Conservation (phyloP, 1,140 invertebrate genomes). For the Ips typographus region DNA sequence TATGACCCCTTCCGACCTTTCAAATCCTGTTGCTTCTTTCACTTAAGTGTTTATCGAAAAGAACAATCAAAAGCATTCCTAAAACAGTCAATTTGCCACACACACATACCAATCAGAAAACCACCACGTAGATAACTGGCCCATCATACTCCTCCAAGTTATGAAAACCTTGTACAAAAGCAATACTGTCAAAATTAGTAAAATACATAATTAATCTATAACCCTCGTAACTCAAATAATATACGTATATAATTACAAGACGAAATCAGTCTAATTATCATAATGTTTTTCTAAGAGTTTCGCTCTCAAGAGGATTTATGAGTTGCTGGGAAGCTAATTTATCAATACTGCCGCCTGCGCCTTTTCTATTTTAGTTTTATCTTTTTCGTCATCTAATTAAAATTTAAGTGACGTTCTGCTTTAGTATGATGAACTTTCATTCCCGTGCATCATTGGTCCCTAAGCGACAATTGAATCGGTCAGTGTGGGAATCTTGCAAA, state of each 20-base stretch:
- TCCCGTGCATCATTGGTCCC: too few species aligned
- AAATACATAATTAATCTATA: neutral
- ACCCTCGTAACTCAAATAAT: neutral
- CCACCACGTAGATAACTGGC: neutral
- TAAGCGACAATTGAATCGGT: neutral
- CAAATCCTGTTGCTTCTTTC: slow-evolving; percentile 51
- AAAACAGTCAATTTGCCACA: slow-evolving; percentile 13
- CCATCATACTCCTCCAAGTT: neutral
- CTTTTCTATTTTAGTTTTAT: neutral
- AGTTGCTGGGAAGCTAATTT: neutral
- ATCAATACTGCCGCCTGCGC: neutral
- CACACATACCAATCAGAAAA: neutral
- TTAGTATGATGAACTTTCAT: too few species aligned
- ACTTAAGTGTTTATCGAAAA: slow-evolving; percentile 48
- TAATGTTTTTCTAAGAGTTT: neutral
- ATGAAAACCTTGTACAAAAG: neutral
- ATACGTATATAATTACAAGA: neutral
- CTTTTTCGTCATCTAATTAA: neutral
- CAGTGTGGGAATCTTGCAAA: slow-evolving; percentile 2
- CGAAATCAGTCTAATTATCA: neutral
- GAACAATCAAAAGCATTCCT: slow-evolving; percentile 44
- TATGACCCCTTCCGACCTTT: slow-evolving; percentile 48
- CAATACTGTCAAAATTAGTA: neutral
- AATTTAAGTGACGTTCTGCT: too few species aligned
- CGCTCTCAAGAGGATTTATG: neutral